Percentiles rank a stretch among this genome's conserved stretches.
These are phyloP conservation scores for Eurytoma adleriae DNA, from an alignment of 2,888 invertebrate species.

Conservation along the genomic window DNA sequence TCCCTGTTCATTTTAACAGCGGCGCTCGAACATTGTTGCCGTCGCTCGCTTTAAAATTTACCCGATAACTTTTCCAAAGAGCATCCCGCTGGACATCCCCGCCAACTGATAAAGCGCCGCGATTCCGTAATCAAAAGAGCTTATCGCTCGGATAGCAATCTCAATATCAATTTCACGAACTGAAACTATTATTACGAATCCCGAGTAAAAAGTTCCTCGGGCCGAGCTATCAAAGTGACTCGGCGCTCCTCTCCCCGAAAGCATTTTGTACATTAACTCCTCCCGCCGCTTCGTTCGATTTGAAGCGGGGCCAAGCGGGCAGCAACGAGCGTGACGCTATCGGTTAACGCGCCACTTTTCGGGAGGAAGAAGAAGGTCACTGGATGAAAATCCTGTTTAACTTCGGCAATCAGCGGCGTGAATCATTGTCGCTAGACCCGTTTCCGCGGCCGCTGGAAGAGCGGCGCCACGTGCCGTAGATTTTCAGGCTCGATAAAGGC, in stretches of 20 bases:
- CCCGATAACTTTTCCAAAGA: too few species aligned
- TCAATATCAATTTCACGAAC: too few species aligned
- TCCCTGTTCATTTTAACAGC: too few species aligned
- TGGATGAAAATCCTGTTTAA: neutral
- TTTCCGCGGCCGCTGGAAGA: neutral
- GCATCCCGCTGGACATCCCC: too few species aligned
- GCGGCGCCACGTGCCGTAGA: neutral
- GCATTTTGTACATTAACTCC: slow-evolving; percentile 1
- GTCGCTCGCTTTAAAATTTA: too few species aligned
- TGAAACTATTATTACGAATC: too few species aligned
- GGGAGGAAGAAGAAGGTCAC: neutral
- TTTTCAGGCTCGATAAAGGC: slow-evolving; percentile 21
- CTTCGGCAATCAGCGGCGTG: slow-evolving; percentile 1
- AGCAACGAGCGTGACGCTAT: slow-evolving; percentile 20
- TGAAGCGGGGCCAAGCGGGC: neutral
- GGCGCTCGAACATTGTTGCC: too few species aligned
- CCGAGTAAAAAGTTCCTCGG: too few species aligned
- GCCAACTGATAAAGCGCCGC: too few species aligned
- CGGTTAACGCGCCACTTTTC: neutral
- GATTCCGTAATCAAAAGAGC: too few species aligned
- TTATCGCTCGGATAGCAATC: too few species aligned
- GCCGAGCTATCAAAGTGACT: too few species aligned
- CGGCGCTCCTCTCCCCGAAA: neutral
- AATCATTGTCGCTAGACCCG: slow-evolving; percentile 31
- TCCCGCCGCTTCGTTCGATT: slow-evolving; percentile 8